Percentiles rank a stretch among this genome's conserved stretches.
These are phyloP conservation scores for Syngnathus acus DNA, from an alignment of 2,797 vertebrate genomes.

Conservation along the genomic window DNA sequence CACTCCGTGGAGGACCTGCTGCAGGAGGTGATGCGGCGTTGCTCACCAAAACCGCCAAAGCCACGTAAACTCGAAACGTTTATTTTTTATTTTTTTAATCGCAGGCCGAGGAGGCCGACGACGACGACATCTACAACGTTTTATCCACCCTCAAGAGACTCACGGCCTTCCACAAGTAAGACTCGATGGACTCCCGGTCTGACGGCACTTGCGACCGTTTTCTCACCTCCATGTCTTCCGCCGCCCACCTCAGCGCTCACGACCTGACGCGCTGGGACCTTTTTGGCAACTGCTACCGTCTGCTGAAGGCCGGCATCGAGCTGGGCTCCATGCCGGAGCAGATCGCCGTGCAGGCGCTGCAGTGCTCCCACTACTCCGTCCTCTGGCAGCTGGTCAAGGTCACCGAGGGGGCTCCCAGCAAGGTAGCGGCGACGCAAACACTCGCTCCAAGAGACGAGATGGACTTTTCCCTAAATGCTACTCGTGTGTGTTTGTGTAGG, in stretches of 20 bases:
- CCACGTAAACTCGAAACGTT: no score
- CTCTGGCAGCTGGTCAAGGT: slow-evolving; percentile 98
- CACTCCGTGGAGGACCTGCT: slow-evolving; percentile 95
- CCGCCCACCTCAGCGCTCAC: slow-evolving; percentile 75
- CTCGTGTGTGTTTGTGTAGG: slow-evolving; percentile 57
- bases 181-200: not conserved
- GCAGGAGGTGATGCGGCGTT: slow-evolving; percentile 77
- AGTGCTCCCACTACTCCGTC: slow-evolving; percentile 98
- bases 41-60: not conserved
- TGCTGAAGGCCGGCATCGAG: slow-evolving; percentile 95
- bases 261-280: slow-evolving; percentile 98
- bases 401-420: slow-evolving; percentile 93
- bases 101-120: slow-evolving; percentile 95
- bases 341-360: slow-evolving; percentile 96
- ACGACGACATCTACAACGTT: slow-evolving; percentile 97
- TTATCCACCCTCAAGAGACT: slow-evolving; percentile 93
- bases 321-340: slow-evolving; percentile 99
- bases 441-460: not conserved
- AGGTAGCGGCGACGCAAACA: slow-evolving; percentile 64
- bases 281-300: slow-evolving; percentile 95
- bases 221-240: not conserved
- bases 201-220: not conserved
- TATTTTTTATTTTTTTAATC: slow-evolving; percentile 13
- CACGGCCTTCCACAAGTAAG: slow-evolving; percentile 98
- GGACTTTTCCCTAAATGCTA: not conserved